Percentiles rank a stretch among this genome's conserved stretches.
These are phyloP conservation scores for Spheniscus mendiculus DNA, from an alignment of 2,113 vertebrate genomes.

Conservation along the genomic window DNA sequence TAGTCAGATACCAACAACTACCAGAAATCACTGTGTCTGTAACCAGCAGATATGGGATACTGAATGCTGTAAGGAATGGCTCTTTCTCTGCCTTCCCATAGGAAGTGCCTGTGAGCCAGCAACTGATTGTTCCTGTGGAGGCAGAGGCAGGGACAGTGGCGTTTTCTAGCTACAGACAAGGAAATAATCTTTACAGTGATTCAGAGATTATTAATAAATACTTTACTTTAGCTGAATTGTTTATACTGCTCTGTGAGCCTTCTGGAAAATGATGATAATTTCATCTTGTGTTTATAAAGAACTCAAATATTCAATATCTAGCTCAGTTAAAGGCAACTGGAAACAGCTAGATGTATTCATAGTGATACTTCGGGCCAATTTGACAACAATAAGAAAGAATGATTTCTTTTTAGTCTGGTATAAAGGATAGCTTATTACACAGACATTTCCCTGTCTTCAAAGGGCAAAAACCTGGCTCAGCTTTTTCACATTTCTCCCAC, in stretches of 20 bases:
- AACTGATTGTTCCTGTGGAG: neutral
- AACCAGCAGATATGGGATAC: neutral
- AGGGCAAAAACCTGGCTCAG: constrained; percentile 45
- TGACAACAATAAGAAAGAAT: constrained; percentile 26
- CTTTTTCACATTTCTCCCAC: neutral
- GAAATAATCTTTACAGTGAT: neutral
- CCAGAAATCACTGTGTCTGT: neutral
- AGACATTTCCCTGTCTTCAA: constrained; percentile 3
- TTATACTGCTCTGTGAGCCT: neutral
- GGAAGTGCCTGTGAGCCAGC: neutral
- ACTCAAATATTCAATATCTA: neutral
- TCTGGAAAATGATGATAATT: constrained; percentile 20
- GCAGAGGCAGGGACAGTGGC: neutral
- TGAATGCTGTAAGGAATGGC: neutral
- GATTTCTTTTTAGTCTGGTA: constrained; percentile 16
- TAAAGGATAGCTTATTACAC: constrained; percentile 29
- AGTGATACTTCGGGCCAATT: neutral
- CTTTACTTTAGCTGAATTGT: neutral
- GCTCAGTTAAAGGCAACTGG: neutral
- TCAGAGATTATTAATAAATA: constrained; percentile 11
- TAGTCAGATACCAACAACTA: neutral
- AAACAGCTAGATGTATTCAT: neutral
- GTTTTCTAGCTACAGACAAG: neutral
- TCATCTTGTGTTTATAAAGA: constrained; percentile 4
- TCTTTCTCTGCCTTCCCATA: neutral